Evolutionary conservation across 2,113 vertebrate genomes (phyloP).

Genomic region (Seriola dumerili): DNA sequence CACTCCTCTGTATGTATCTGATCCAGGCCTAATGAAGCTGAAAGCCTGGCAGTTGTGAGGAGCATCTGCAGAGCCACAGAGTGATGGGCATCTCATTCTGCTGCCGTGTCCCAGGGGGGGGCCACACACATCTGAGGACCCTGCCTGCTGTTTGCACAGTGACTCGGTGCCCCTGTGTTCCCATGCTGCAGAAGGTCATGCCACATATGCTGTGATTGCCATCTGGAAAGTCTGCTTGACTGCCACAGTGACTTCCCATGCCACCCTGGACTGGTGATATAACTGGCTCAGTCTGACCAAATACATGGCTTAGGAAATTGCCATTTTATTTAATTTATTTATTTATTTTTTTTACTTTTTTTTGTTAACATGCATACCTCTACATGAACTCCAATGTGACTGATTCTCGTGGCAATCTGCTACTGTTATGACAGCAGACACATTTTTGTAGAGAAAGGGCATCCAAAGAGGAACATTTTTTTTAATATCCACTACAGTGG

Average conservation of each 20-base stretch:
- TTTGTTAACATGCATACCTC: slow-evolving; percentile 28
- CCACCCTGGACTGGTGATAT: slow-evolving; percentile 51
- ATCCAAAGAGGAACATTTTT: background rate
- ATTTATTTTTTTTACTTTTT: background rate
- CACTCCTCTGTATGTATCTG: slow-evolving; percentile 86
- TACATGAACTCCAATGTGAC: background rate
- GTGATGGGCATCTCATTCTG: slow-evolving; percentile 92
- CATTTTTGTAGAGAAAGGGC: background rate
- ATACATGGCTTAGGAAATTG: slow-evolving; percentile 17
- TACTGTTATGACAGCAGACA: background rate
- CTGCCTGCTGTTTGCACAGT: slow-evolving; percentile 75
- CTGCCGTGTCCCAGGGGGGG: slow-evolving; percentile 86
- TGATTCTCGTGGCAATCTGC: background rate
- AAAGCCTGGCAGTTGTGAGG: slow-evolving; percentile 89
- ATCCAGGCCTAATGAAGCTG: slow-evolving; percentile 90
- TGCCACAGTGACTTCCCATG: slow-evolving; percentile 42
- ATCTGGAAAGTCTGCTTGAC: slow-evolving; percentile 74
- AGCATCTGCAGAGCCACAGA: slow-evolving; percentile 90
- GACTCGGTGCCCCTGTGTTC: slow-evolving; percentile 76
- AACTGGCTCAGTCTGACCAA: slow-evolving; percentile 26
- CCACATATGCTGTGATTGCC: slow-evolving; percentile 80
- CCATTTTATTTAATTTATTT: background rate
- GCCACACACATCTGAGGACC: slow-evolving; percentile 86
- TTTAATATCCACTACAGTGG: background rate
- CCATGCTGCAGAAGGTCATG: slow-evolving; percentile 87